Conservation (phyloP, 2,888 invertebrate species). For the Trachelus stipa region DNA sequence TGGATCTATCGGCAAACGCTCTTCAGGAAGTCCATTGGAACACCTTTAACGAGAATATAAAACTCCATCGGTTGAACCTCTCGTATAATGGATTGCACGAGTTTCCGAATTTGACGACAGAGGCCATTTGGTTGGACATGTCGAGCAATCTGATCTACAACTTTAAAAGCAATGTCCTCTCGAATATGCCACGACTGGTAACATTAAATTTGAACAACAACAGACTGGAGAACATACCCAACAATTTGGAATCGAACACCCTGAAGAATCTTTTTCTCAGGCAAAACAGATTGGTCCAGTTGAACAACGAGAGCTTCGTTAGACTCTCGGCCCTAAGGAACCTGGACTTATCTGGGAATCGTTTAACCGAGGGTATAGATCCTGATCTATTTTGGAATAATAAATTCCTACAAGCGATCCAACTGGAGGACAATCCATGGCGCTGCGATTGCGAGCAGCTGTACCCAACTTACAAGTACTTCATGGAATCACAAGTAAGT, state of each 20-base stretch:
- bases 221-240: constrained; percentile 73
- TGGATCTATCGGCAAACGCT: constrained; percentile 80
- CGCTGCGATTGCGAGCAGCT: constrained; percentile 78
- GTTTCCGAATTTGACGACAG: constrained; percentile 44
- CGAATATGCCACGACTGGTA: constrained; percentile 69
- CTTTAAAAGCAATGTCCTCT: constrained; percentile 38
- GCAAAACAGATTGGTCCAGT: constrained; percentile 71
- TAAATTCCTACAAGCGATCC: constrained; percentile 71
- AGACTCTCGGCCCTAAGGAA: constrained; percentile 72
- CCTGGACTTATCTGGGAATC: constrained; percentile 76
- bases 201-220: constrained; percentile 77
- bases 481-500: constrained; percentile 72
- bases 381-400: constrained; percentile 73
- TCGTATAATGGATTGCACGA: constrained; percentile 63
- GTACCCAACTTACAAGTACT: constrained; percentile 72
- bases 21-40: constrained; percentile 72
- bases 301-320: constrained; percentile 75
- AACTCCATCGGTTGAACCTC: constrained; percentile 73
- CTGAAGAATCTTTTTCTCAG: constrained; percentile 72
- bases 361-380: constrained; percentile 74
- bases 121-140: constrained; percentile 44
- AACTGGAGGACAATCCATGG: constrained; percentile 81
- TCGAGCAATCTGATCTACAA: constrained; percentile 47
- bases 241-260: constrained; percentile 72
- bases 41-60: constrained; percentile 72